Base-by-base conservation (phyloP, 2,888 invertebrate genomes). In the Chelonus formosanus region DNA sequence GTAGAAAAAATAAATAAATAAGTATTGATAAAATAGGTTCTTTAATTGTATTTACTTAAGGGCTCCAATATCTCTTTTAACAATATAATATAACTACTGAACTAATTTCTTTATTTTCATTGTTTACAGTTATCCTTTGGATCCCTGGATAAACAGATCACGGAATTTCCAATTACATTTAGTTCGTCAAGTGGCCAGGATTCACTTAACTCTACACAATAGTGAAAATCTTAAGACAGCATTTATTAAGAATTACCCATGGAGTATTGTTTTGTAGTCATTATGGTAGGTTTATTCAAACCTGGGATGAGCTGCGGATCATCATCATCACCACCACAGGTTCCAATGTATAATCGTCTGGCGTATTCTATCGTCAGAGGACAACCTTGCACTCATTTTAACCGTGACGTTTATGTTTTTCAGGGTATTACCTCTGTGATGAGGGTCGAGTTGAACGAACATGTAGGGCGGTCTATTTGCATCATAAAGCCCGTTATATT, bases 401-500 rank as follows among this genome's bases (percentile, higher is more conserved):
- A 57, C 40, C 10, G 44, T 57, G 44, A 57, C 43, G 57, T 44
- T 57, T 40, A 57, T 57, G 57, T 57, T 57, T 57, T 57, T 57
- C 57, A 31, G 43, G 57, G 57, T 57, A 57, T 43, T 57, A 57
- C 57, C 40, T 36, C 55, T 40, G 52, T 7, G 52, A 60, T 60
- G 50, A 40, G 50, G 32, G 40, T 48, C 8, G 50, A 48, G 45
- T 66, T 65, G 56, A 43, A 52, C 40, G 54, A 55, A 60, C 54
- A 67, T 63, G 62, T 68, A 65, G 61, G 56, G 65, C 67, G 70
- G 67, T 73, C 71, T 76, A 76, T 76, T 76, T 76, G 76, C 76
- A 76, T 76, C 71, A 75, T 76, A 76, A 76, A 76, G 76, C 73
- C 67, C 54, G 56, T 67, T 66, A 68, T 71, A 67, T 55, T 58